phyloP scores from a whole-genome alignment of 2,113 vertebrate species.

The Zingel zingel region DNA sequence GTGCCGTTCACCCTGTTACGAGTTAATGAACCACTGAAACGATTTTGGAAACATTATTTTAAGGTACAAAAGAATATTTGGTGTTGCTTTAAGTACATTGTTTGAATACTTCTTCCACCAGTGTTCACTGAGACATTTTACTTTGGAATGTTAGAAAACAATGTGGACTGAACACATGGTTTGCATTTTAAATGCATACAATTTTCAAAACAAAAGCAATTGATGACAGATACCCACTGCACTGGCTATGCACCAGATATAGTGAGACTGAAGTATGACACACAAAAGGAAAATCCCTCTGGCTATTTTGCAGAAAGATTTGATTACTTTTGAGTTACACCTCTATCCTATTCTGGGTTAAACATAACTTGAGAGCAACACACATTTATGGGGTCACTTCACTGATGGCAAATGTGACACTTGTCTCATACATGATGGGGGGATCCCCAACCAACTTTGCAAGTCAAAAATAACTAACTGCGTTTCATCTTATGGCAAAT shows the following conservation, averaged over 20 bases:
- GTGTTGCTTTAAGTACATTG: no score
- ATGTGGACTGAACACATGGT: not conserved
- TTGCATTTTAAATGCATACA: conserved; percentile 27
- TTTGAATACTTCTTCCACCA: not conserved
- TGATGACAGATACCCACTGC: not conserved
- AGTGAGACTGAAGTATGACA: not conserved
- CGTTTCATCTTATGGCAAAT: not conserved
- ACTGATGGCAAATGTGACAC: conserved; percentile 24
- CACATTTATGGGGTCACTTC: conserved; percentile 28
- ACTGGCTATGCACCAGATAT: not conserved
- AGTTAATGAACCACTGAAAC: no score
- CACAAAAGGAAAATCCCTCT: not conserved
- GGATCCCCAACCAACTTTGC: conserved; percentile 3
- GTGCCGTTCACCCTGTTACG: no score
- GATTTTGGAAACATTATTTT: no score
- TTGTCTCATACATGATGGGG: conserved; percentile 37
- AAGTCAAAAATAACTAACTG: conserved; percentile 40
- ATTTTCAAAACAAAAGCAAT: conserved; percentile 1
- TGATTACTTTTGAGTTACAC: not conserved
- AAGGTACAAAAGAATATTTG: no score
- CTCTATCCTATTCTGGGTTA: not conserved
- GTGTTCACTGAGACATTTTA: not conserved
- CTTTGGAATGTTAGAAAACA: not conserved
- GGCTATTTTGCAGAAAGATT: not conserved
- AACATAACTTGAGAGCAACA: not conserved